Base-by-base conservation (phyloP, 2,113 vertebrate genomes). In the Mesocricetus auratus region DNA sequence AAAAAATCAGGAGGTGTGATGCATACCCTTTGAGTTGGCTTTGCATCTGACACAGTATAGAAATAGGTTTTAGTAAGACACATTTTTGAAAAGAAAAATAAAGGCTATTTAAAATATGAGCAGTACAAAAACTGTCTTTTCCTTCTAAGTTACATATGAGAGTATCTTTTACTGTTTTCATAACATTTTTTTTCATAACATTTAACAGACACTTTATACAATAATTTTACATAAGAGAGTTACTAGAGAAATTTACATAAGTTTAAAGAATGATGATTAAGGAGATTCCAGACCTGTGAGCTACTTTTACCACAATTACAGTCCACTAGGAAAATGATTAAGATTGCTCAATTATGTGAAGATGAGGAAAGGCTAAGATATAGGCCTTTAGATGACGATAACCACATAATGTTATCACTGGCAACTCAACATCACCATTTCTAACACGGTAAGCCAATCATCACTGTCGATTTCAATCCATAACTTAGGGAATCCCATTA, bases 21-120 rank as follows among this genome's bases (percentile, higher is more conserved):
- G 47, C 74, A 90, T 68, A 36, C 26, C 62, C 85, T 89, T 71
- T 17, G 53, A 94, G 16, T 4, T 64, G n/a, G 16, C 91, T 93
- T 47, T 78, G 71, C 12, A 62, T 15, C 94, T 90, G 47, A 79
- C 64, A 1, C 53, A 77, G 15, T 79, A 85, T 10, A 68, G 42
- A 71, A 94, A 79, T 1, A 1, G 26, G 77, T 95, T 92, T 91
- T 62, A 89, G 50, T 47, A 73, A 39, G 24, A 68, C 16, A 75
- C 12, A 19, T 56, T 47, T 96, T 78, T 91, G 15, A 93, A 96
- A 79, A 75, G 36, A 50, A 88, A 88, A 69, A 45, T 33, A 85
- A 50, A 88, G 19, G 39, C 19, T 91, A 74, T 87, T 92, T 78
- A 95, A 86, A 94, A 64, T 26, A 68, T 2, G 17, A n/a, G 31